phyloP scores from a whole-genome alignment of 2,113 vertebrate species.

The Erythrolamprus reginae region DNA sequence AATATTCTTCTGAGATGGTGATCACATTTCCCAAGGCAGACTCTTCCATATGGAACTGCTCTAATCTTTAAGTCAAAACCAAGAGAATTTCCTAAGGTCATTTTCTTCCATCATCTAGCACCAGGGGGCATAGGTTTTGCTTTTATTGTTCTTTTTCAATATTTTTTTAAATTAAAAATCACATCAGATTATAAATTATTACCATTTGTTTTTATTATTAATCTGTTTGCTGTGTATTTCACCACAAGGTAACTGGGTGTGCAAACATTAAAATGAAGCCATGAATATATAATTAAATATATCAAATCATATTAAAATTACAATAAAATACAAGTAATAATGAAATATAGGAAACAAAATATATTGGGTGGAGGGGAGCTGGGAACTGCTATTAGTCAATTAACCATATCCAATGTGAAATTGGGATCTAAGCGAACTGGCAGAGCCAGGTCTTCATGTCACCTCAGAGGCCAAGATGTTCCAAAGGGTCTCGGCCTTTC shows the following conservation, averaged over 20 bases:
- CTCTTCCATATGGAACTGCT: neutral
- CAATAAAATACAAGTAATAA: neutral
- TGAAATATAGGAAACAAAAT: neutral
- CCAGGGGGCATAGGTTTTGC: neutral
- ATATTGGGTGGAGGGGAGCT: neutral
- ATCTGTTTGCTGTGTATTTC: neutral
- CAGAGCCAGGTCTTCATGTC: neutral
- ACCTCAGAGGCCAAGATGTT: neutral
- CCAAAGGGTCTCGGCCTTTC: neutral
- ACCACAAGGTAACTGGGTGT: neutral
- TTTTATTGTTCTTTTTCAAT: neutral
- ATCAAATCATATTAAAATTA: neutral
- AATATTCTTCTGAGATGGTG: neutral
- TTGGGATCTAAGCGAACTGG: neutral
- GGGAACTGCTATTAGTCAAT: neutral
- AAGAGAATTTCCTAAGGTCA: neutral
- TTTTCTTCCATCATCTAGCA: neutral
- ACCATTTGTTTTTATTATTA: neutral
- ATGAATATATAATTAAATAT: neutral
- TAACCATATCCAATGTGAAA: neutral
- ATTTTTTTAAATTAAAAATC: neutral
- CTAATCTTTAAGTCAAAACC: neutral
- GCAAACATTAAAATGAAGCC: neutral
- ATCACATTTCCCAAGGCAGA: neutral
- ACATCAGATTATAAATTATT: neutral